Conservation (phyloP, 2,888 invertebrate genomes). For the Crossocerus cetratus region DNA sequence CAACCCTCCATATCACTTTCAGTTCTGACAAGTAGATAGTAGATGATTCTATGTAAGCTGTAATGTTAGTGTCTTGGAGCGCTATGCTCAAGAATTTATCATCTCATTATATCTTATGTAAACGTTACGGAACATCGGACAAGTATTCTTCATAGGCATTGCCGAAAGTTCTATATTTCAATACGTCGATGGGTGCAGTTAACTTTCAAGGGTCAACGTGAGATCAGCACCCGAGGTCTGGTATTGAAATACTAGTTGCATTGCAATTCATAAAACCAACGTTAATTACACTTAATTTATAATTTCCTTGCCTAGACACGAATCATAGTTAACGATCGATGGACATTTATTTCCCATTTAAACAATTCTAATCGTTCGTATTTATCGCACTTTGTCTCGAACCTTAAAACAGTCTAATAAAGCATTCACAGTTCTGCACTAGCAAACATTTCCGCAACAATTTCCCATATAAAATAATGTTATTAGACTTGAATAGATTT, state of each 20-base stretch:
- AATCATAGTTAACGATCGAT: conserved; percentile 32
- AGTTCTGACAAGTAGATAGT: conserved; percentile 36
- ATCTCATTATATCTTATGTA: conserved; percentile 26
- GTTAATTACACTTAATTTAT: conserved; percentile 46
- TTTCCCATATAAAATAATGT: conserved; percentile 64
- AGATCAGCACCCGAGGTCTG: conserved; percentile 60
- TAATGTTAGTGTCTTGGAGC: conserved; percentile 48
- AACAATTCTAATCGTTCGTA: conserved; percentile 13
- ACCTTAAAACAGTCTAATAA: conserved; percentile 40
- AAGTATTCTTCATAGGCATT: conserved; percentile 45
- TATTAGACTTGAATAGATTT: conserved; percentile 62
- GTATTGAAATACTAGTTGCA: conserved; percentile 56
- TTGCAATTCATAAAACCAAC: conserved; percentile 42
- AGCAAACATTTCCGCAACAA: conserved; percentile 49
- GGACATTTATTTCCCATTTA: conserved; percentile 11
- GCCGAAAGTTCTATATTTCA: conserved; percentile 45
- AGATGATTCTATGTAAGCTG: conserved; percentile 42
- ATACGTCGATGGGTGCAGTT: conserved; percentile 58
- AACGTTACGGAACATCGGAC: conserved; percentile 49
- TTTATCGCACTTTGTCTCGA: conserved; percentile 18
- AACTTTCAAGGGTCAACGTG: conserved; percentile 60
- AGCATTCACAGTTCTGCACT: conserved; percentile 44
- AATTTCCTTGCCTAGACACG: conserved; percentile 42
- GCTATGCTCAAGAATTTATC: conserved; percentile 40
- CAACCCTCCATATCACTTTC: conserved; percentile 35